Conservation (phyloP, 1,140 invertebrate genomes). For the Andricus grossulariae region DNA sequence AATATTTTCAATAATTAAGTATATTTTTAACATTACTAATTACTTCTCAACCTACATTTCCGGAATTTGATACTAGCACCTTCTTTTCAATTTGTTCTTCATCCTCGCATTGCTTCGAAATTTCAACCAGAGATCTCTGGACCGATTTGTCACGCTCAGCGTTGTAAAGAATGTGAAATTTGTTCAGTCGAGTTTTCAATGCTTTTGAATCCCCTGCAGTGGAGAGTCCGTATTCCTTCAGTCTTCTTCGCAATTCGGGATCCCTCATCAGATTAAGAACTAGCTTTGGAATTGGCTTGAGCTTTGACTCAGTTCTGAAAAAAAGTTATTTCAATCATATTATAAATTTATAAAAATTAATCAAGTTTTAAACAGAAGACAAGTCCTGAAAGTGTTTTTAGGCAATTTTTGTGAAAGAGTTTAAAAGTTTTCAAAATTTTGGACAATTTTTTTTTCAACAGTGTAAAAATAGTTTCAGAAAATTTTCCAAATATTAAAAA, state of each 20-base stretch:
- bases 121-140: slow-evolving; percentile 70
- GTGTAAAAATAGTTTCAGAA: no score
- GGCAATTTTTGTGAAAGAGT: no score
- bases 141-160: slow-evolving; percentile 74
- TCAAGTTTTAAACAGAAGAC: no score
- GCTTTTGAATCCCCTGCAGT: slow-evolving; percentile 74
- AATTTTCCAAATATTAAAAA: no score
- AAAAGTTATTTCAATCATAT: slow-evolving; percentile 27
- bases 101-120: slow-evolving; percentile 72
- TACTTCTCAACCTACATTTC: slow-evolving; percentile 31
- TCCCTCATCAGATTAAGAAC: slow-evolving; percentile 78
- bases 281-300: slow-evolving; percentile 76
- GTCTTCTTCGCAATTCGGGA: slow-evolving; percentile 73
- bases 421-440: no score
- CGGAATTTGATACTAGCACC: slow-evolving; percentile 32
- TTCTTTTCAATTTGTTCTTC: slow-evolving; percentile 72
- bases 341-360: background rate
- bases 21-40: background rate
- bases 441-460: no score
- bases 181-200: slow-evolving; percentile 71
- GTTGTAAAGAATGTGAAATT: slow-evolving; percentile 74
- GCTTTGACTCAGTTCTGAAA: slow-evolving; percentile 58
- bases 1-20: slow-evolving; percentile 36
- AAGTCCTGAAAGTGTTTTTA: no score
- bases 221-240: slow-evolving; percentile 76